phyloP scores from a whole-genome alignment of 2,888 invertebrate genomes.

The Melitaea athalia region DNA sequence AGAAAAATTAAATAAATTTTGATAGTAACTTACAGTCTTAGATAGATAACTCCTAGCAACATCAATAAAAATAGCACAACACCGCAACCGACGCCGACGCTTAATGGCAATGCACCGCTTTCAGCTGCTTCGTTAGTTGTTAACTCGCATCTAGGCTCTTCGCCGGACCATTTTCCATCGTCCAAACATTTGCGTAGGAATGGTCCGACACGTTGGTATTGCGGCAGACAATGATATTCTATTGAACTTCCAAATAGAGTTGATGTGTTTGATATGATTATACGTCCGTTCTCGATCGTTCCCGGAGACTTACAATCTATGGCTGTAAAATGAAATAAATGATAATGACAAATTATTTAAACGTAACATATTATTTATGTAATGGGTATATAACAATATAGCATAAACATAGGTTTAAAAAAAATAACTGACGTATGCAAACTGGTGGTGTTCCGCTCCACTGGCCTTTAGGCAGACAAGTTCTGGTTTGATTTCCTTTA shows the following conservation, averaged over 20 bases:
- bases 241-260: conserved; percentile 92
- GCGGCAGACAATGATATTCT: conserved; percentile 94
- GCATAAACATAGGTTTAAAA: background rate
- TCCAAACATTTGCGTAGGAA: conserved; percentile 92
- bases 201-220: conserved; percentile 90
- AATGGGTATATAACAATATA: background rate
- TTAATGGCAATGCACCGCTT: conserved; percentile 87
- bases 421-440: conserved; percentile 87
- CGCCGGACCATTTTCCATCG: conserved; percentile 93
- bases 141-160: conserved; percentile 91
- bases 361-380: too few relatives aligned
- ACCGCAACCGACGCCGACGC: conserved; percentile 92
- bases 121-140: conserved; percentile 87
- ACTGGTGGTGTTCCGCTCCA: conserved; percentile 91
- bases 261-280: conserved; percentile 92
- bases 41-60: conserved; percentile 89
- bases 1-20: background rate
- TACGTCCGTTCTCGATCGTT: conserved; percentile 91
- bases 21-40: conserved; percentile 87
- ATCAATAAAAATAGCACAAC: conserved; percentile 90
- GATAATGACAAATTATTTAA: conserved; percentile 15
- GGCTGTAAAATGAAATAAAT: conserved; percentile 75
- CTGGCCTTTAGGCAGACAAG: conserved; percentile 88
- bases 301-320: conserved; percentile 92
- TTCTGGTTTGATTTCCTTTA: conserved; percentile 89